Percentiles rank a stretch among this genome's conserved stretches.
phyloP scores from a whole-genome alignment of 2,888 invertebrate species.

The Mythimna ferrago region DNA sequence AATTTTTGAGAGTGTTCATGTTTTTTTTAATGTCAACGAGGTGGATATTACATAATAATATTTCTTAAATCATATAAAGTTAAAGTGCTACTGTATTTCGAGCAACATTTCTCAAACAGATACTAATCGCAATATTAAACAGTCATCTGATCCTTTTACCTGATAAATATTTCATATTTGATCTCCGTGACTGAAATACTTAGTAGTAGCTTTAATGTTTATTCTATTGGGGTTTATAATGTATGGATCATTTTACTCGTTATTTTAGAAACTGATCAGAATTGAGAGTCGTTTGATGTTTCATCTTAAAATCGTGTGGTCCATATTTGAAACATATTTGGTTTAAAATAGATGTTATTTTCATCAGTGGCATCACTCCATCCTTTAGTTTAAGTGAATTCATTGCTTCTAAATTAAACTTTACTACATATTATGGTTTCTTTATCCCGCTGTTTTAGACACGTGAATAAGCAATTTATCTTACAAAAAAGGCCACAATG shows the following conservation, averaged over 20 bases:
- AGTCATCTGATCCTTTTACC: slow-evolving; percentile 26
- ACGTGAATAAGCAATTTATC: slow-evolving; percentile 43
- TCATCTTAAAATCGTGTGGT: background rate
- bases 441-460: slow-evolving; percentile 8
- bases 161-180: slow-evolving; percentile 40
- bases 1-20: too few relatives aligned
- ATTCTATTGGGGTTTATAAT: background rate
- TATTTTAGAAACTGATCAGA: slow-evolving; percentile 1
- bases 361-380: background rate
- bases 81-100: slow-evolving; percentile 4
- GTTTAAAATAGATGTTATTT: background rate
- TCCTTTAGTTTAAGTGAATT: slow-evolving; percentile 3
- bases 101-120: slow-evolving; percentile 10
- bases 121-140: slow-evolving; percentile 37
- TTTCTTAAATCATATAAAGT: background rate
- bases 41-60: background rate
- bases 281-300: slow-evolving; percentile 7
- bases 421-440: background rate
- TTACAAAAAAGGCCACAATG: slow-evolving; percentile 33
- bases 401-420: background rate
- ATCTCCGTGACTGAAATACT: slow-evolving; percentile 31
- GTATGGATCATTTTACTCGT: background rate
- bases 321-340: background rate
- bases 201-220: slow-evolving; percentile 15
- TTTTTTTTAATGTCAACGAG: too few relatives aligned